These are phyloP conservation scores for Mesocricetus auratus DNA, from an alignment of 2,113 vertebrate genomes.

Conservation along the genomic window DNA sequence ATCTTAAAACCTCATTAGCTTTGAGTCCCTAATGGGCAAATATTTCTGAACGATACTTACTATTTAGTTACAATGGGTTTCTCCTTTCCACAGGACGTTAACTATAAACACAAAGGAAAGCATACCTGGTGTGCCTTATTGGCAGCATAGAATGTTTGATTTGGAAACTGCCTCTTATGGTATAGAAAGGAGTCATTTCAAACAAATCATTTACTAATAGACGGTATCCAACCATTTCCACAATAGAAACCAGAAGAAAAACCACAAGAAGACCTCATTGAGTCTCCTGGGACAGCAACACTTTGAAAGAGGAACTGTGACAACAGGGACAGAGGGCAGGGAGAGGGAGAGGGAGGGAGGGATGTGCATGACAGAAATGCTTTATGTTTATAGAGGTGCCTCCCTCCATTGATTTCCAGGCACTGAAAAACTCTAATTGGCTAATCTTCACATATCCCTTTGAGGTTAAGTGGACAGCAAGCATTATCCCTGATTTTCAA, in stretches of 20 bases:
- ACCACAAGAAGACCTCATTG: neutral
- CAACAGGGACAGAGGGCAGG: neutral
- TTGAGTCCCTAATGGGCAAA: conserved; percentile 46
- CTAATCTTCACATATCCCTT: conserved; percentile 74
- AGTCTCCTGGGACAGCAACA: neutral
- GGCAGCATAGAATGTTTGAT: conserved; percentile 6
- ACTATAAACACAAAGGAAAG: conserved; percentile 33
- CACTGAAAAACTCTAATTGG: conserved; percentile 73
- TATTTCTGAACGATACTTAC: conserved; percentile 62
- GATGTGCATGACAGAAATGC: neutral
- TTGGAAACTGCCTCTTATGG: conserved; percentile 28
- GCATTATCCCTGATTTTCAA: conserved; percentile 71
- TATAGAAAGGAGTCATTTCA: conserved; percentile 33
- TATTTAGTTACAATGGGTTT: conserved; percentile 52
- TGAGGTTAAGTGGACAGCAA: conserved; percentile 74
- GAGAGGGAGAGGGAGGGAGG: neutral
- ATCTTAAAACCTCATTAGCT: conserved; percentile 56
- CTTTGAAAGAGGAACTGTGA: neutral
- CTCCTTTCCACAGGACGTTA: neutral
- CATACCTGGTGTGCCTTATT: neutral
- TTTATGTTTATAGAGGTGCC: conserved; percentile 63
- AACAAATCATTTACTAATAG: conserved; percentile 49
- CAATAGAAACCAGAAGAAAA: conserved; percentile 29
- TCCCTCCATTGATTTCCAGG: conserved; percentile 53
- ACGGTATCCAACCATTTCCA: neutral